Percentiles rank a stretch among this genome's conserved stretches.
phyloP scores from a whole-genome alignment of 64 coral and sea anemone genomes.

The Porites australiensis region DNA sequence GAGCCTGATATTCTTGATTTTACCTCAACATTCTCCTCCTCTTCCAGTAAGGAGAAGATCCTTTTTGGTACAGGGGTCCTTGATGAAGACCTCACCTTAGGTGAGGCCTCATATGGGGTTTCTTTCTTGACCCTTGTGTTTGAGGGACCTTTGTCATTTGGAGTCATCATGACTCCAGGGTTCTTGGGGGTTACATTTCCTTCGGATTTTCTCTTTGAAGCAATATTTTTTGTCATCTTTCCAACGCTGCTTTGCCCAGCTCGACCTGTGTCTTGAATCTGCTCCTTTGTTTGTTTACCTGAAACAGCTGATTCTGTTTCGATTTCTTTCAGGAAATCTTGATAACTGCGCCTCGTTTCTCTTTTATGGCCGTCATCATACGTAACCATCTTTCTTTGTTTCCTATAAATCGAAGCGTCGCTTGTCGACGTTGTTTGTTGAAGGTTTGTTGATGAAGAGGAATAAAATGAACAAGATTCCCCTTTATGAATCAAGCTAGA shows the following conservation, averaged over 20 bases:
- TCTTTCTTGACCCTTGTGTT: background rate
- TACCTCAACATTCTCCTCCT: background rate
- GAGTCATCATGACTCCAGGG: background rate
- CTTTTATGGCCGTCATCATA: slow-evolving; percentile 50
- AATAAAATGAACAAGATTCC: background rate
- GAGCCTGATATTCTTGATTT: background rate
- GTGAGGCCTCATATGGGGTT: slow-evolving; percentile 20
- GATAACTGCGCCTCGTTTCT: slow-evolving; percentile 44
- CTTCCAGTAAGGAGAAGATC: slow-evolving; percentile 62
- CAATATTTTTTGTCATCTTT: background rate
- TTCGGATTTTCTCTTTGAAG: slow-evolving; percentile 4
- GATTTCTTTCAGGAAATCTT: slow-evolving; percentile 28
- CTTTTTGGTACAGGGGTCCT: slow-evolving; percentile 68
- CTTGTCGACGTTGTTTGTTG: background rate
- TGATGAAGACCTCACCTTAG: slow-evolving; percentile 53
- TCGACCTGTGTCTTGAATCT: background rate
- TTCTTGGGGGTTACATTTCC: background rate
- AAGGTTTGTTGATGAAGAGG: background rate
- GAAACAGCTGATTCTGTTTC: background rate
- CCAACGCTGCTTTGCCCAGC: background rate
- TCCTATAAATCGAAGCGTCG: background rate
- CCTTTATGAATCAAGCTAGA: background rate
- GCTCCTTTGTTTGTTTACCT: background rate
- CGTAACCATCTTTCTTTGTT: slow-evolving; percentile 8
- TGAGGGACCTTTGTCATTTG: slow-evolving; percentile 10